A percentile compares a stretch with the other conserved stretches of the same genome.
Evolutionary conservation across 2,797 vertebrate genomes (phyloP).

Genomic region (Neosilurus hyrtlii): DNA sequence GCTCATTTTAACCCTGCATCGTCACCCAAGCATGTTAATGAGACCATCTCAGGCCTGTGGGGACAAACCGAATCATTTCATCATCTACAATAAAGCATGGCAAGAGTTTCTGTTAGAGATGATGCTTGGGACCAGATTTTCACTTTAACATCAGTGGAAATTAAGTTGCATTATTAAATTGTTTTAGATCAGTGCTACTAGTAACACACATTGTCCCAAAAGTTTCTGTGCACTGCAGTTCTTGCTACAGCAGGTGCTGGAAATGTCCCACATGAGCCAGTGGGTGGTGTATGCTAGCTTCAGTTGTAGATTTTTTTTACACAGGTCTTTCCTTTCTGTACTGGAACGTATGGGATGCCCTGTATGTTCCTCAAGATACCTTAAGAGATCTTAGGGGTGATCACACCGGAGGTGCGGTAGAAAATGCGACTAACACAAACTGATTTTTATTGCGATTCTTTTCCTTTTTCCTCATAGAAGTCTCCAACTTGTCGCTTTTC

Average conservation of each 20-base stretch:
- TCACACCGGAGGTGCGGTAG: too few relatives aligned
- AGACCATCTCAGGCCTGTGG: background rate
- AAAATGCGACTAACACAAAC: too few relatives aligned
- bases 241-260: too few relatives aligned
- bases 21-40: slow-evolving; percentile 32
- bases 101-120: background rate
- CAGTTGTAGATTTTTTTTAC: too few relatives aligned
- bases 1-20: slow-evolving; percentile 15
- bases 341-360: too few relatives aligned
- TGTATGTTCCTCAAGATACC: background rate
- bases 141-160: background rate
- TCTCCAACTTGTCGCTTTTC: too few relatives aligned
- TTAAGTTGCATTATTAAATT: background rate
- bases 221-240: too few relatives aligned
- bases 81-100: background rate
- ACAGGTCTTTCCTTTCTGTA: too few relatives aligned
- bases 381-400: background rate
- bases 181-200: background rate
- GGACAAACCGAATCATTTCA: slow-evolving; percentile 7
- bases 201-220: background rate
- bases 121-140: background rate
- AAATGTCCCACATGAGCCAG: too few relatives aligned
- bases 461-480: too few relatives aligned
- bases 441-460: too few relatives aligned
- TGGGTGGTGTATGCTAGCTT: too few relatives aligned